phyloP scores from a whole-genome alignment of 2,797 vertebrate genomes.

The Falco columbarius region DNA sequence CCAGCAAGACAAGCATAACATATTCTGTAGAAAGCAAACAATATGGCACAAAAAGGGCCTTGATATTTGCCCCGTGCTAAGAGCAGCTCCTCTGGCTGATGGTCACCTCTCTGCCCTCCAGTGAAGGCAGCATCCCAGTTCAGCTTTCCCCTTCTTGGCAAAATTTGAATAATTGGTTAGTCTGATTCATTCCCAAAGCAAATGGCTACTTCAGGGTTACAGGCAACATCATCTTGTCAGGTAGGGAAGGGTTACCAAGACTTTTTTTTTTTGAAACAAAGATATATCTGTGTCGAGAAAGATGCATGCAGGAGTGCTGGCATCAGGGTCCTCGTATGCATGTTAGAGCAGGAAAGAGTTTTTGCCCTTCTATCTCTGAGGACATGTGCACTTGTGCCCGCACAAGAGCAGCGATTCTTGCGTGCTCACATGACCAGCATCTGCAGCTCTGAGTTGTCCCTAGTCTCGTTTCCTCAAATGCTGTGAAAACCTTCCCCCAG shows the following conservation, averaged over 20 bases:
- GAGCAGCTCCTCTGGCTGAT: not conserved
- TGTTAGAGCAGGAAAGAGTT: not conserved
- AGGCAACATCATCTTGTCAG: fast-evolving
- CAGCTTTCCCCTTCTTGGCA: not conserved
- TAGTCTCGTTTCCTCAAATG: not conserved
- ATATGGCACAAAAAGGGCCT: not conserved
- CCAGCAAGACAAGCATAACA: conserved; percentile 19
- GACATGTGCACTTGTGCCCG: not conserved
- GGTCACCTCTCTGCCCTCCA: not conserved
- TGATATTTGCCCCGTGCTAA: not conserved
- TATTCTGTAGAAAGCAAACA: conserved; percentile 35
- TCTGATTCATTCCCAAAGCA: not conserved
- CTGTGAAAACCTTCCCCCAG: not conserved
- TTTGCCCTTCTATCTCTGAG: not conserved
- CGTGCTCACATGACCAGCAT: not conserved
- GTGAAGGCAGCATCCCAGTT: not conserved
- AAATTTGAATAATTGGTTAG: not conserved
- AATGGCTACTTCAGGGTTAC: fast-evolving
- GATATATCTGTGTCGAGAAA: not conserved
- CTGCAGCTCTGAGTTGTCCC: not conserved
- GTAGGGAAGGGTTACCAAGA: not conserved
- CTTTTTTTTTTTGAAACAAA: not conserved
- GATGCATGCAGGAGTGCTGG: not conserved
- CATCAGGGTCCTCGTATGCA: not conserved
- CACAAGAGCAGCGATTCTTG: fast-evolving